Evolutionary conservation across 2,113 vertebrate genomes (phyloP).

Genomic region (Psophia crepitans): DNA sequence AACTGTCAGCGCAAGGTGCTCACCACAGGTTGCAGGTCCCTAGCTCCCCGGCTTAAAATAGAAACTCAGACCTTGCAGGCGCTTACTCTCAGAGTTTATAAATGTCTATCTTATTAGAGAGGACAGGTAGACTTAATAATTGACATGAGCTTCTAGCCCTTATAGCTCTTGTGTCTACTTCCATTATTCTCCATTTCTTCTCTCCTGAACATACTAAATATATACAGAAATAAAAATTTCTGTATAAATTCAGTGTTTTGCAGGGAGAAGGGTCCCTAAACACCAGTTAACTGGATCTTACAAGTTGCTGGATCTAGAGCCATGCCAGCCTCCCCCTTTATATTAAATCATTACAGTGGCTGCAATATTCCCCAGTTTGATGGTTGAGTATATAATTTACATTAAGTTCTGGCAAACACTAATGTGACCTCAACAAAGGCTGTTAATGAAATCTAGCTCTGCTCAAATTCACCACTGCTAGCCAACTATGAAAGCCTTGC

Average conservation of each 20-base stretch:
- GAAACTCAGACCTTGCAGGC: neutral
- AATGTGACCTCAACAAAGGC: neutral
- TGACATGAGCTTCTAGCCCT: neutral
- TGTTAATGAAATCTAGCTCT: neutral
- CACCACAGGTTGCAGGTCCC: neutral
- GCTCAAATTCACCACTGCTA: neutral
- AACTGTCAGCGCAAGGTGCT: neutral
- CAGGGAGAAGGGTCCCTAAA: neutral
- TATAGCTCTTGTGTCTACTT: neutral
- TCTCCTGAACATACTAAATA: neutral
- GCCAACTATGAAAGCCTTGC: neutral
- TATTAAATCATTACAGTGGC: neutral
- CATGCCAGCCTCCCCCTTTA: neutral
- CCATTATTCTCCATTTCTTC: neutral
- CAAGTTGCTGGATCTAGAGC: neutral
- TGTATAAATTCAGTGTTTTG: neutral
- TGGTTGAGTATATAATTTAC: neutral
- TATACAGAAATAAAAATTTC: neutral
- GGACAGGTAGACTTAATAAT: slow-evolving; percentile 17
- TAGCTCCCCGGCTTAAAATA: neutral
- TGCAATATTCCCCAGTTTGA: neutral
- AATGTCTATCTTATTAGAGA: neutral
- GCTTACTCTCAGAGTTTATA: neutral
- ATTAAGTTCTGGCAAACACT: neutral
- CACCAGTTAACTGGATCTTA: neutral